Evolutionary conservation across 2,888 invertebrate species (phyloP).

Genomic region (Volucella inanis): DNA sequence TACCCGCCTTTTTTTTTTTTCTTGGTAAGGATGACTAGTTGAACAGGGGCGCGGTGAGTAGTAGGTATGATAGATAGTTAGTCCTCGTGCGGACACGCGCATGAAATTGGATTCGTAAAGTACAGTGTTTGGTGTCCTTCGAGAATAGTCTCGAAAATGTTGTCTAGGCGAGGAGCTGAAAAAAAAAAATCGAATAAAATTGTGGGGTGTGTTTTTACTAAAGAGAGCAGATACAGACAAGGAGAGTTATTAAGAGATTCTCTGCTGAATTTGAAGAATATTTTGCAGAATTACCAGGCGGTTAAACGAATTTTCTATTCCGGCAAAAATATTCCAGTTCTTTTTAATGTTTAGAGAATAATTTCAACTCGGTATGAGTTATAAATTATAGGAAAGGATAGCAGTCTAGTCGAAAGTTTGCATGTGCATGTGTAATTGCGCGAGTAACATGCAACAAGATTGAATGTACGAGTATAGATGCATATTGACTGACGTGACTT

Average conservation of each 20-base stretch:
- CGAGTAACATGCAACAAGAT: neutral
- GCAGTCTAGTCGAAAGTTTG: conserved; percentile 10
- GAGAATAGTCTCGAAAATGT: conserved; percentile 61
- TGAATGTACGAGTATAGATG: conserved; percentile 34
- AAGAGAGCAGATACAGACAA: conserved; percentile 1
- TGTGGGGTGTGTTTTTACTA: conserved; percentile 14
- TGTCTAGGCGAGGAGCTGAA: conserved; percentile 46
- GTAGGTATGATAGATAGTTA: conserved; percentile 8
- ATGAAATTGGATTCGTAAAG: conserved; percentile 18
- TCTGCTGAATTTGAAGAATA: conserved; percentile 20
- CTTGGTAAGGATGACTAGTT: conserved; percentile 11
- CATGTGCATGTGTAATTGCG: conserved; percentile 7
- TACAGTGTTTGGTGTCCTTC: conserved; percentile 36
- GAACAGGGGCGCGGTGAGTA: conserved; percentile 23
- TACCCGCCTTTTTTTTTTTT: conserved; percentile 29
- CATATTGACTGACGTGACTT: conserved; percentile 53
- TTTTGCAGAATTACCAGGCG: conserved; percentile 1
- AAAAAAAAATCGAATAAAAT: too few species aligned
- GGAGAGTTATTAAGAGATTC: neutral
- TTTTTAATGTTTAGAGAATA: neutral
- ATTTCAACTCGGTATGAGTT: neutral
- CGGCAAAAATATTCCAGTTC: conserved; percentile 20
- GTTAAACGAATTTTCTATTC: conserved; percentile 1
- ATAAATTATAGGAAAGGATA: conserved; percentile 26
- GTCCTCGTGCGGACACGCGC: conserved; percentile 52